Percentiles rank a stretch among this genome's conserved stretches.
Conservation (phyloP, 2,888 invertebrate species). For the Mycalesis mineus region DNA sequence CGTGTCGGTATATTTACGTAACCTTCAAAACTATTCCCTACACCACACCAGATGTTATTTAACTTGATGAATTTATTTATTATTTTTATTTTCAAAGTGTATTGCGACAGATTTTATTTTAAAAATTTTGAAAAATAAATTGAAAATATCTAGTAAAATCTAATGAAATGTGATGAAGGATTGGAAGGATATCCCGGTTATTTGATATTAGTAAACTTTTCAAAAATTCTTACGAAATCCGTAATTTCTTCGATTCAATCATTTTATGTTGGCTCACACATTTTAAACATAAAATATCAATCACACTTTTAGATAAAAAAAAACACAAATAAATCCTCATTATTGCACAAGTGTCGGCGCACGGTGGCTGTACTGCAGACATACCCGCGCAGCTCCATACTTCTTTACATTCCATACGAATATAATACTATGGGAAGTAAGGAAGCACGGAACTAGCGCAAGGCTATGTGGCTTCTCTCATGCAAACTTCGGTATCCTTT, state of each 20-base stretch:
- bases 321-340: constrained; percentile 23
- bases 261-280: constrained; percentile 11
- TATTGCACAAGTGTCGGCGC: constrained; percentile 14
- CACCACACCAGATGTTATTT: constrained; percentile 74
- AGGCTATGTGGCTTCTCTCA: constrained; percentile 64
- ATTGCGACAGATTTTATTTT: no score
- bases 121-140: no score
- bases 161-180: constrained; percentile 8
- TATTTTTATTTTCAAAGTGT: no score
- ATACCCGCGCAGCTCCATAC: constrained; percentile 88
- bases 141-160: no score
- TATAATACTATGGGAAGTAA: constrained; percentile 94
- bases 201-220: constrained; percentile 3
- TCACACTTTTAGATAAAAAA: constrained; percentile 20
- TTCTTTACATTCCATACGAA: constrained; percentile 98
- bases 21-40: constrained; percentile 69
- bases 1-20: constrained; percentile 74
- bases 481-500: constrained; percentile 35
- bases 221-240: constrained; percentile 23
- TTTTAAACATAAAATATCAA: constrained; percentile 9
- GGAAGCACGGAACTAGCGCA: constrained; percentile 94
- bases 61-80: no score
- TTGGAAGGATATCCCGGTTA: background rate
- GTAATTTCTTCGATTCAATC: constrained; percentile 2
- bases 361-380: constrained; percentile 44